Conservation (phyloP, 2,888 invertebrate genomes). For the Brachyptera risi region DNA sequence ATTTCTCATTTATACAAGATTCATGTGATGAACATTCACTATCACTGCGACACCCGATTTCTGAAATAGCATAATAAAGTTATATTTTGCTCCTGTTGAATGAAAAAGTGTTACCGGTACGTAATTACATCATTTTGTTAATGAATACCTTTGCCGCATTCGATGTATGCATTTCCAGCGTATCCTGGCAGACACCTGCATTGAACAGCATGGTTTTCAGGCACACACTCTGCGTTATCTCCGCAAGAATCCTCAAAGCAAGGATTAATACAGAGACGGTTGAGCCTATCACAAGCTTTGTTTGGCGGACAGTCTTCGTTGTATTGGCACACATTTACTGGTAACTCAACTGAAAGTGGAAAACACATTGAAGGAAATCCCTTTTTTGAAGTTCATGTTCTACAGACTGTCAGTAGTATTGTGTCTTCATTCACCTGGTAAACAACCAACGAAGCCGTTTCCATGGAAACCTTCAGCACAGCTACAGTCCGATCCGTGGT, state of each 20-base stretch:
- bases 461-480: constrained; percentile 84
- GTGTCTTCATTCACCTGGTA: constrained; percentile 66
- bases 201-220: constrained; percentile 69
- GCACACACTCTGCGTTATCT: constrained; percentile 73
- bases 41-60: constrained; percentile 67
- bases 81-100: neutral
- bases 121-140: too few relatives aligned
- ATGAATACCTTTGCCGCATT: constrained; percentile 63
- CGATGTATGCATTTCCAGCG: constrained; percentile 71
- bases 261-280: constrained; percentile 78
- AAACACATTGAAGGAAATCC: constrained; percentile 16
- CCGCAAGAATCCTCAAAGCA: constrained; percentile 77
- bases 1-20: constrained; percentile 73
- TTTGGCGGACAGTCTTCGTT: constrained; percentile 89
- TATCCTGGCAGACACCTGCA: constrained; percentile 71
- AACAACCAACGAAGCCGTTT: constrained; percentile 77
- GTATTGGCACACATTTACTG: constrained; percentile 72
- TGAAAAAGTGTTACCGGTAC: neutral
- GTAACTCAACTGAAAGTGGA: constrained; percentile 44
- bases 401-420: too few relatives aligned
- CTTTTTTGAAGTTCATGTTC: too few relatives aligned
- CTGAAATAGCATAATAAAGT: constrained; percentile 42
- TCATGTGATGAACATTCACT: constrained; percentile 68
- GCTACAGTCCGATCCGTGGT: constrained; percentile 81
- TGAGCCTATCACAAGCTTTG: constrained; percentile 77